Conservation (phyloP, 2,888 invertebrate genomes). For the Dryobota labecula region DNA sequence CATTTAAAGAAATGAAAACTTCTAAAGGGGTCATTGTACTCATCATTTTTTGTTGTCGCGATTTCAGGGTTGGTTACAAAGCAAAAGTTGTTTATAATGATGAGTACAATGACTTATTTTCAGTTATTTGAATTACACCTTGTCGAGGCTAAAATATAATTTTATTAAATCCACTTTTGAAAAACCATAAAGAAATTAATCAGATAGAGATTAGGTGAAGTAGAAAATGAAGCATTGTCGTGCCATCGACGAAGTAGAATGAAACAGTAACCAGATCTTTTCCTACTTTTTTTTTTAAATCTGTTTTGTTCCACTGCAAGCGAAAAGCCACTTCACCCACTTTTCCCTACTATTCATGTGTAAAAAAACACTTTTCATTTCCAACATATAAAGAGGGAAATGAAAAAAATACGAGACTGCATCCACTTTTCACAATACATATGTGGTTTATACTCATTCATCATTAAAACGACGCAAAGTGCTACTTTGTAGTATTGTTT, state of each 20-base stretch:
- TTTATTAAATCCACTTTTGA: background rate
- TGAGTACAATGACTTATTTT: background rate
- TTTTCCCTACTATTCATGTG: background rate
- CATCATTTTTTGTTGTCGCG: background rate
- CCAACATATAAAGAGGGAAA: constrained; percentile 1
- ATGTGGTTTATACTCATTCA: constrained; percentile 39
- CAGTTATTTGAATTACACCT: background rate
- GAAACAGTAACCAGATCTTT: background rate
- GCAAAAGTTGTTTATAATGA: background rate
- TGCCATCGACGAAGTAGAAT: background rate
- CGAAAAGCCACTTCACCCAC: too few relatives aligned
- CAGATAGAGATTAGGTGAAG: background rate
- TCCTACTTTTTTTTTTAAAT: background rate
- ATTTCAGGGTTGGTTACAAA: background rate
- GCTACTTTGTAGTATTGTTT: constrained; percentile 59
- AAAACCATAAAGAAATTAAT: background rate
- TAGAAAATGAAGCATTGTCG: background rate
- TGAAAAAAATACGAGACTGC: constrained; percentile 22
- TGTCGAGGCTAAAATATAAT: background rate
- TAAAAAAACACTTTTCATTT: background rate
- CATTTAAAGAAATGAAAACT: background rate
- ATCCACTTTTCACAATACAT: constrained; percentile 43
- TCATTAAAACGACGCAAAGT: constrained; percentile 47
- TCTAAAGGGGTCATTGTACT: background rate
- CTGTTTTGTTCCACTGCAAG: background rate